These are phyloP conservation scores for Agapetus fuscipes DNA, from an alignment of 2,888 invertebrate genomes.

Conservation along the genomic window DNA sequence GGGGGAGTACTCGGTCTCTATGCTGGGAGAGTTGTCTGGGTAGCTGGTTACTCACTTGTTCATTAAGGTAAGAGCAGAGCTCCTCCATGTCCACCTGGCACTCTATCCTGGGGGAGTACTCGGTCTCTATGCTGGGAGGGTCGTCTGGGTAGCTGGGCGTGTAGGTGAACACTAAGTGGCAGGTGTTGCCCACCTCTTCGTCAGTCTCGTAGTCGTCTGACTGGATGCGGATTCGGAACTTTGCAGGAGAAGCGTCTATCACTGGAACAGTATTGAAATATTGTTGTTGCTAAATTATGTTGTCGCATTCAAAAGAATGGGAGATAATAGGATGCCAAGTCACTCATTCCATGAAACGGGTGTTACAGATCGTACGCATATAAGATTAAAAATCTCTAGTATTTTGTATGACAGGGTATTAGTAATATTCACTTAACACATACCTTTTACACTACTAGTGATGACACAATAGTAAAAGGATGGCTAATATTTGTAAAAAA, in stretches of 20 bases:
- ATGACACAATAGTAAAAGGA: no score
- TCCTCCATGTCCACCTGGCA: constrained; percentile 56
- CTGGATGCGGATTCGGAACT: constrained; percentile 74
- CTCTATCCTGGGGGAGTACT: no score
- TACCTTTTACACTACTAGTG: no score
- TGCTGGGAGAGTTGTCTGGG: no score
- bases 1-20: no score
- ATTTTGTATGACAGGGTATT: no score
- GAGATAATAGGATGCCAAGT: constrained; percentile 23
- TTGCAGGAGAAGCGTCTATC: constrained; percentile 54
- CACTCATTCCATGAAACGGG: no score
- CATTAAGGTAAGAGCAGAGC: constrained; percentile 54
- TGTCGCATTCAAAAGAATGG: neutral
- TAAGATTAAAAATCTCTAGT: no score
- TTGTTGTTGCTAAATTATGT: constrained; percentile 1
- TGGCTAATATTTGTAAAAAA: no score
- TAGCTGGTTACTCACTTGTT: constrained; percentile 47
- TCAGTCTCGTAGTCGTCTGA: constrained; percentile 65
- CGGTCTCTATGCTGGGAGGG: constrained; percentile 68
- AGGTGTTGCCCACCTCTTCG: constrained; percentile 58
- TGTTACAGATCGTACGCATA: no score
- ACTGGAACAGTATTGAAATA: constrained; percentile 42
- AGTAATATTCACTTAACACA: no score
- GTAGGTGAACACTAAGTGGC: constrained; percentile 73
- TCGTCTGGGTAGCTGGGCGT: constrained; percentile 86